A percentile compares a stretch with the other conserved stretches of the same genome.
Conservation (phyloP, 2,797 vertebrate genomes). For the Rhinella marina region DNA sequence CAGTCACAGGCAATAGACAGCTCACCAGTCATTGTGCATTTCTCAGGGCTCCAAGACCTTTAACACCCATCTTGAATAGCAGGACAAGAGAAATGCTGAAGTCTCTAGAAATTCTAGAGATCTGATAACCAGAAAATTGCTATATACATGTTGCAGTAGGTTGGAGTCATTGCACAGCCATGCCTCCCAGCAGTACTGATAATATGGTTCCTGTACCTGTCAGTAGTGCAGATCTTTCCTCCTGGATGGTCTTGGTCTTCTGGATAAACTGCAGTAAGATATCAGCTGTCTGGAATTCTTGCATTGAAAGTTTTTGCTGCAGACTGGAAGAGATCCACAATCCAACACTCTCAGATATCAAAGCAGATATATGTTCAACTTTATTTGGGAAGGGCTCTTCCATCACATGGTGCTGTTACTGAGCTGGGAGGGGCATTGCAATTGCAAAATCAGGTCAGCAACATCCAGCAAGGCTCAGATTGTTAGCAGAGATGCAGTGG, state of each 20-base stretch:
- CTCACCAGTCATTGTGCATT: neutral
- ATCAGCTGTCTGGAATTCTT: conserved; percentile 14
- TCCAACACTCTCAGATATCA: conserved; percentile 59
- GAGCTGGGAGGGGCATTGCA: conserved; percentile 66
- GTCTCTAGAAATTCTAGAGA: neutral
- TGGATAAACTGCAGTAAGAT: neutral
- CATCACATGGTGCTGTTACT: conserved; percentile 66
- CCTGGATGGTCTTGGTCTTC: conserved; percentile 2
- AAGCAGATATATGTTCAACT: conserved; percentile 69
- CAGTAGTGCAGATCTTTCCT: conserved; percentile 11
- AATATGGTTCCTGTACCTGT: conserved; percentile 26
- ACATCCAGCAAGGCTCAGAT: conserved; percentile 7
- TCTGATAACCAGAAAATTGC: neutral
- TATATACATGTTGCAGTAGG: neutral
- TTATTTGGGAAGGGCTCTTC: conserved; percentile 68
- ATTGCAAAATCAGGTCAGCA: conserved; percentile 66
- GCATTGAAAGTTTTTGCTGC: conserved; percentile 46
- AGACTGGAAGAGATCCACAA: conserved; percentile 55
- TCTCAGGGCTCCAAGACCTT: neutral
- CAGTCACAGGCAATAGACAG: neutral
- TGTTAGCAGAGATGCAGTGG: conserved; percentile 23
- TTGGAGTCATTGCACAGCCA: neutral
- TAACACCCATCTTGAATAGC: neutral
- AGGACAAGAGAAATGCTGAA: neutral
- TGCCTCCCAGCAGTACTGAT: neutral